phyloP scores from a whole-genome alignment of 1,140 invertebrate genomes.

The Saccostrea cuccullata region DNA sequence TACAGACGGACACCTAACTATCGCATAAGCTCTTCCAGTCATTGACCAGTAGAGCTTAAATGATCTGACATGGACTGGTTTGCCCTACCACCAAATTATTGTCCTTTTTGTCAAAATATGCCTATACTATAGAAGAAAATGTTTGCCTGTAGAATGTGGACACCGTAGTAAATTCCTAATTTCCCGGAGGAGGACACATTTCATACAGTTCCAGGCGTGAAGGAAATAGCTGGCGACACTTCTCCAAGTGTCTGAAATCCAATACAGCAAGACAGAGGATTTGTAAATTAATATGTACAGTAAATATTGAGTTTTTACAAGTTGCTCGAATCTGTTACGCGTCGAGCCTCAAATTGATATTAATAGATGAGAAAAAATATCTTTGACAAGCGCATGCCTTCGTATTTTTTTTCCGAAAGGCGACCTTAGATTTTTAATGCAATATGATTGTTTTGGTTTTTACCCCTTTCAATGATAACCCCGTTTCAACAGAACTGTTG shows the following conservation, averaged over 20 bases:
- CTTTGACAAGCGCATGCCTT: not conserved
- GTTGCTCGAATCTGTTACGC: constrained; percentile 13
- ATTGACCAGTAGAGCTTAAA: no score
- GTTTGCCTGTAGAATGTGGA: no score
- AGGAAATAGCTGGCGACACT: not conserved
- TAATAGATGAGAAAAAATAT: not conserved
- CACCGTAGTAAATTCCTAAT: no score
- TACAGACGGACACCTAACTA: no score
- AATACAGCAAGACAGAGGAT: not conserved
- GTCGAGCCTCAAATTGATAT: not conserved
- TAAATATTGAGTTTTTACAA: constrained; percentile 25
- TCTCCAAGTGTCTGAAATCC: not conserved
- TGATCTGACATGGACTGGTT: no score
- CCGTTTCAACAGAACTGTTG: not conserved
- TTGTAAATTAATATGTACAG: constrained; percentile 20
- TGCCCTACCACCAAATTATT: no score
- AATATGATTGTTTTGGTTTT: not conserved
- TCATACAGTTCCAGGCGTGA: not conserved
- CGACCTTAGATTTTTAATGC: not conserved
- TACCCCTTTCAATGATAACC: not conserved
- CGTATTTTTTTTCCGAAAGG: not conserved
- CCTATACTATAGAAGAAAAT: no score
- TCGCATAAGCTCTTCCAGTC: no score
- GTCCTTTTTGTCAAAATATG: no score
- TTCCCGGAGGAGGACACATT: not conserved